Conservation (phyloP, 1,140 invertebrate genomes). For the Penaeus japonicus region DNA sequence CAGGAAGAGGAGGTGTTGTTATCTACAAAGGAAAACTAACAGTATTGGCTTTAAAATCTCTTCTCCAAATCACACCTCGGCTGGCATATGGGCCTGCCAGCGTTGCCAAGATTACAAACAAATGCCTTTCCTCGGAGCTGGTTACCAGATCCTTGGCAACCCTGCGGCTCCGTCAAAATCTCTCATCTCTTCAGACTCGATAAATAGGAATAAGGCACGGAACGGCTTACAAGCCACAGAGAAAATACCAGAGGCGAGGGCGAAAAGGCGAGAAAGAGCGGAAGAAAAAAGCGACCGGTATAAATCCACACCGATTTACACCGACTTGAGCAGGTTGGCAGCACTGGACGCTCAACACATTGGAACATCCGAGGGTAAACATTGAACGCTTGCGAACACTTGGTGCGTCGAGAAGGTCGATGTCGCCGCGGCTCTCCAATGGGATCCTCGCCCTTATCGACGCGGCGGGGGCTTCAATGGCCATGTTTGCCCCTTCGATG, state of each 20-base stretch:
- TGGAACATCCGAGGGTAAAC: conserved; percentile 36
- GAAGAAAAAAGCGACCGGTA: background rate
- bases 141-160: background rate
- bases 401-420: conserved; percentile 4
- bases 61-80: conserved; percentile 24
- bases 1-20: conserved; percentile 3
- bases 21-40: conserved; percentile 35
- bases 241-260: background rate
- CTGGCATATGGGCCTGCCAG: conserved; percentile 32
- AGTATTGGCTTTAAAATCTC: conserved; percentile 41
- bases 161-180: too few species aligned
- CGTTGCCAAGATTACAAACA: conserved; percentile 7
- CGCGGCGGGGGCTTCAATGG: conserved; percentile 7
- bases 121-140: background rate
- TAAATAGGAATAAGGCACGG: too few species aligned
- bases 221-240: background rate
- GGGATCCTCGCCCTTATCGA: conserved; percentile 22
- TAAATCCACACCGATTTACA: background rate
- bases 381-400: conserved; percentile 29
- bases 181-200: too few species aligned
- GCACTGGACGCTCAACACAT: conserved; percentile 20
- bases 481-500: conserved; percentile 33
- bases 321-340: background rate
- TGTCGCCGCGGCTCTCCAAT: background rate
- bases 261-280: background rate